These are phyloP conservation scores for Pogonomyrmex barbatus DNA, from an alignment of 1,140 invertebrate genomes.

Conservation along the genomic window DNA sequence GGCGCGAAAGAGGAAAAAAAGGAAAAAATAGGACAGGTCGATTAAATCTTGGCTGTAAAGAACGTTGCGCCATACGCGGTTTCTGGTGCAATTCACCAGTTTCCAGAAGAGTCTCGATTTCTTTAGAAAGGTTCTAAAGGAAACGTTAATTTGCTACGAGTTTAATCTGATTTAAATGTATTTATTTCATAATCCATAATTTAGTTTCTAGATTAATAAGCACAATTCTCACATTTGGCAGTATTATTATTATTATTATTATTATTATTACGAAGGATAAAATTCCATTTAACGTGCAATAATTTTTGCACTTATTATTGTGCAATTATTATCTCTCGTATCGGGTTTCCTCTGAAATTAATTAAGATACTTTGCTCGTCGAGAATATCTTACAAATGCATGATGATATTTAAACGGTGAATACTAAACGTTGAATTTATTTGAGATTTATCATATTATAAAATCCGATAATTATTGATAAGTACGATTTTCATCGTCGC, in stretches of 20 bases:
- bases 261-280: neutral
- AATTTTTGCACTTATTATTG: too few species aligned
- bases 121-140: neutral
- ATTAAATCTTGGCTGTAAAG: constrained; percentile 18
- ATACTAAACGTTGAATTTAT: too few species aligned
- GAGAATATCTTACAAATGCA: too few species aligned
- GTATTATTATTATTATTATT: neutral
- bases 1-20: neutral
- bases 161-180: neutral
- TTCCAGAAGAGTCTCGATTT: neutral
- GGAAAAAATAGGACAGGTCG: constrained; percentile 7
- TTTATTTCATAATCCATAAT: neutral
- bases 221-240: neutral
- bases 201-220: constrained; percentile 1
- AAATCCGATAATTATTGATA: too few species aligned
- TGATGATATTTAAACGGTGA: too few species aligned
- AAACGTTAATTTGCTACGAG: neutral
- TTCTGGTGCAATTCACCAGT: neutral
- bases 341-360: too few species aligned
- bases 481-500: too few species aligned
- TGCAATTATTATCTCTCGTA: neutral
- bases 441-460: neutral
- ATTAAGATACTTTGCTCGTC: neutral
- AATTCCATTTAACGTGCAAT: neutral
- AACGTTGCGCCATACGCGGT: neutral